Base-by-base conservation (phyloP, 2,888 invertebrate genomes). In the Sarcophaga carnaria region DNA sequence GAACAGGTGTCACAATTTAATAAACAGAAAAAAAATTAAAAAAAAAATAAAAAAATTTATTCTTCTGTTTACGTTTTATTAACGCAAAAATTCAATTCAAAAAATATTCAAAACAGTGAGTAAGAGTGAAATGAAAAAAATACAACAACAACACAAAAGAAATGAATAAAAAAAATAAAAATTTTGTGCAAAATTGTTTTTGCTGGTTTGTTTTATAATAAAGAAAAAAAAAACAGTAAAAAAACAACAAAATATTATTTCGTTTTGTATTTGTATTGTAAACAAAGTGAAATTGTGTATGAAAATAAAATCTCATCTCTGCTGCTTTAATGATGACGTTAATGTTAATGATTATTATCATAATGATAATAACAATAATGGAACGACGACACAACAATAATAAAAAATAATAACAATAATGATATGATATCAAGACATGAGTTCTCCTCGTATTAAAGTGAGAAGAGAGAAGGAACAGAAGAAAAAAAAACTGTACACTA, bases 331-430 rank as follows among this genome's bases (percentile, higher is more conserved):
- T 83, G 80, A 86, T 70, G 66, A 81, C 75, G 62, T 78, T 81
- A 87, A 81, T 83, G 80, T 72, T 86, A 83, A 83, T 86, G 80
- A 86, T 86, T 79, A 79, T 83, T 78, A 83, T 71, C 64, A 69
- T 69, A 62, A 75, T 63, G 62, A 75, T 75, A 63, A 63, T 76
- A 63, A 64, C 64, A 74, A 86, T 72, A 54, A 76, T 54, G 76
- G 66, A 64, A 64, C 60, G 78, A 78, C 62, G 70, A 66, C 83
- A 83, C 37, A 37, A 37, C 37, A 37, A 37, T 37, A 37, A 37
- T 37, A 10, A 37, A 37, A 37, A 37, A 37, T 37, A 37, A 86
- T 83, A 80, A 71, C 77, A 86, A 74, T 72, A 83, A 75, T 64
- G 82, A 37, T 37, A 37, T 8, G 37, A 70, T 83, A 74, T 79